Base-by-base conservation (phyloP, 2,797 vertebrate species). In the Caiman crocodilus region DNA sequence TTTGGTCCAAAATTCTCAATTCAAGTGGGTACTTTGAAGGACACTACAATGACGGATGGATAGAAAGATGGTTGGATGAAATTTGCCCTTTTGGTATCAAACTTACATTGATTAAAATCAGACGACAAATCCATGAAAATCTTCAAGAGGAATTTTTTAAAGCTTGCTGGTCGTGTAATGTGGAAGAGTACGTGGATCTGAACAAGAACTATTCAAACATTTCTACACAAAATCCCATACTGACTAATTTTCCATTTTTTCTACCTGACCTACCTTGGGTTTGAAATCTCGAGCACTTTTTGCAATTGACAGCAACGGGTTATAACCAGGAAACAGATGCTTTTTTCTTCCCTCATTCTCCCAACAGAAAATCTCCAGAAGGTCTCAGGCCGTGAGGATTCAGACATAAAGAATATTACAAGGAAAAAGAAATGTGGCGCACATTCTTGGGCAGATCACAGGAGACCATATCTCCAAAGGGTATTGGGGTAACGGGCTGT, bases 241-340 rank as follows among this genome's bases (percentile, higher is more conserved):
- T 35, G 42, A n/a, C 60, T 86, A 76, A 14, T 15, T 59, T 86
- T 80, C 23, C 42, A 82, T 71, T 84, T 91, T 87, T 57, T 8
- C 56, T 79, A 65, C 82, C 76, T 81, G 83, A 82, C 88, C 83
- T 80, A 30, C 60, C 81, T 0, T 15, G 58, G 91, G 79, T 60
- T 30, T 61, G 50, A 78, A 71, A 71, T 88, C 90, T 77, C 90
- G 84, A 89, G 56, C 91, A 92, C 82, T 79, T 74, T 61, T 90
- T 90, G 82, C 81, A 86, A 78, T 76, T 64, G 82, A 82, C 64
- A 93, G 56, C 28, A 17, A 81, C 86, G 85, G 90, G 86, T 94
- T 86, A 84, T 76, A 79, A 11, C 28, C 92, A 82, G 79, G 79
- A 87, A 94, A 91, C 42, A 3, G 14, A 76, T 71, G 86, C 65